Evolutionary conservation across 1,140 invertebrate genomes (phyloP), one percentile per base, ranked within the genome.

Genomic region (Anastrepha obliqua): DNA sequence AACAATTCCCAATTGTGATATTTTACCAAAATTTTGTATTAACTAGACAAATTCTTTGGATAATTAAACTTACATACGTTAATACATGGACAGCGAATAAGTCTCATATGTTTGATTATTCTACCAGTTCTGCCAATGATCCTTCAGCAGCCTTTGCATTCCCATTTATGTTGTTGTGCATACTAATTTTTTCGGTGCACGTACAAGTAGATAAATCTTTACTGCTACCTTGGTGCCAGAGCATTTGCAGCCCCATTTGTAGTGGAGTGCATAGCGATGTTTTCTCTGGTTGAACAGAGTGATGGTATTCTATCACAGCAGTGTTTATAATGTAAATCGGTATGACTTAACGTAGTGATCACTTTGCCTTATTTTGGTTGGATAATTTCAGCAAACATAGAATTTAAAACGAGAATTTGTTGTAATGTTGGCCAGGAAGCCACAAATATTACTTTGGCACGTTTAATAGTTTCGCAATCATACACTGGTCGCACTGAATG

Each of bases 401-500:
- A 89, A 3, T 86, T 86, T 9, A 93, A 55, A 78, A 93, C 91
- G 17, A 92, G 47, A 0, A 90, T 90, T 9, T 92, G 89, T 29
- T 91, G 89, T 62, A 93, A 65, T 0, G 89, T 89, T 85, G 88
- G 89, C 6, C 89, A 91, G 3, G 93, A 91, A 70, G 87, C 67
- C 6, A 89, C 47, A 92, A 99, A 97, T 1, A 98, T 95, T 39
- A 94, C 93, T 89, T 96, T 96, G 42, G 99, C 97, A 88, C 95
- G 95, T 89, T 96, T 94, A 93, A 99, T 99, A 15, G 96, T 96
- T 42, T 96, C 95, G 44, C 95, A 94, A 93, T 99, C 97, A 93
- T 98, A 99, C 1, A 99, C 98, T 0, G 98, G 98, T 85, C 98
- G 95, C 9, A 98, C 98, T n/a, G 98, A 98, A 93, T 99, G 99